Evolutionary conservation across 2,888 invertebrate species (phyloP), one percentile per base, ranked within the genome.

Genomic region (Lypha dubia): DNA sequence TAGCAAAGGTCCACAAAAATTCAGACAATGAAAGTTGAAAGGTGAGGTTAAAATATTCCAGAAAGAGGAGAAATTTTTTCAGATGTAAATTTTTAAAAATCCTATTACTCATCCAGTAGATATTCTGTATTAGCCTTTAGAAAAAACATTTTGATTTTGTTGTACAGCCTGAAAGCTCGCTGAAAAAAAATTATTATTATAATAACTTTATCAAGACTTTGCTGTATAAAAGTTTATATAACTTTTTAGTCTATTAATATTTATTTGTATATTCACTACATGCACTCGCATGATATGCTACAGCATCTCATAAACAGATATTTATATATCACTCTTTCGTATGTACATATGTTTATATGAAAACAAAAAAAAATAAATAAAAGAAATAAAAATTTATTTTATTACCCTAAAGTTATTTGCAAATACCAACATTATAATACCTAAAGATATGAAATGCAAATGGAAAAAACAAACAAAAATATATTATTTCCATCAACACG

Each of bases 361-460:
- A n/a, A n/a, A n/a, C n/a, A n/a, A n/a, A n/a, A n/a, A n/a, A n/a
- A 20, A 41, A 22, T 41, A 22, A 38, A 20, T 20, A 11, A 24
- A 0, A 6, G 8, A 46, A 4, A 58, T 41, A 56, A 28, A 41
- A n/a, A 3, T 11, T 41, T 5, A 44, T 70, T 68, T 58, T 68
- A 68, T 51, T 77, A 49, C 20, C 67, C 58, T 41, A 13, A 71
- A 79, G 70, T 44, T 35, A 53, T 38, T 7, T n/a, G 20, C 44
- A 68, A 63, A 74, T n/a, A 56, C 44, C 15, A 49, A 9, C 32
- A 41, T 32, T 4, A 46, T 3, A 51, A 53, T 62, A 73, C 56
- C 71, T 49, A 35, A 53, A 63, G 49, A 22, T 32, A 63, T 51
- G 44, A 62, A 70, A 38, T n/a, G 24, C 9, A 58, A 56, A 62